Evolutionary conservation across 1,140 invertebrate genomes (phyloP), one percentile per base, ranked within the genome.

Genomic region (Spodoptera frugiperda): DNA sequence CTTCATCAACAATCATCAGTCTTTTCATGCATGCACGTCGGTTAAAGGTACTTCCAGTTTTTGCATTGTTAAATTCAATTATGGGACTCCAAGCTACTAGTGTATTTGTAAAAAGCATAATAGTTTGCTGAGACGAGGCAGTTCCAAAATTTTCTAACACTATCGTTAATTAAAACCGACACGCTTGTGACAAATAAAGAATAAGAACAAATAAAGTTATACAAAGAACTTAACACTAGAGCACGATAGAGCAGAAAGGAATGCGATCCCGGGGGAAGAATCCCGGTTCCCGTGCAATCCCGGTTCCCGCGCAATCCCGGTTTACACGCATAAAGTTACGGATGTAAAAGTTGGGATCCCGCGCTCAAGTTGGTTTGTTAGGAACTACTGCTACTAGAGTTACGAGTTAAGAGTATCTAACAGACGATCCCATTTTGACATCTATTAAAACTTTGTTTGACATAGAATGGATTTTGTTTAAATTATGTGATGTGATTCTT

Each of bases 221-320:
- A 14, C 15, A 9, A 63, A n/a, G n/a, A 63, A 59, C 70, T 72
- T 30, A 53, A 68, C 19, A 25, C 59, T 33, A 65, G 68, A 70
- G 71, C 77, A 82, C 80, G 80, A 54, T 61, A 54, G 48, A 70
- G 63, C 73, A 75, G 48, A 53, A 46, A 79, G 78, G 78, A 84
- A 84, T 81, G 78, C 79, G 76, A 78, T 85, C 80, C 76, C 80
- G 46, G 70, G 61, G 77, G 82, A 78, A 70, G 67, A 68, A 80
- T 82, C 80, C 77, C 73, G 78, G 79, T 70, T 53, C 48, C 55
- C 59, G 30, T 59, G 76, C 59, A 49, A 76, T 51, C 65, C 72
- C 72, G 63, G 79, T 70, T 53, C 48, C 55, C 59, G 30, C 68
- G 76, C 59, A 49, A 76, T 51, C 65, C 72, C 72, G 63, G 68